A percentile compares a stretch with the other conserved stretches of the same genome.
phyloP scores from a whole-genome alignment of 2,888 invertebrate genomes.

The Rhagophthalmus giganteus region DNA sequence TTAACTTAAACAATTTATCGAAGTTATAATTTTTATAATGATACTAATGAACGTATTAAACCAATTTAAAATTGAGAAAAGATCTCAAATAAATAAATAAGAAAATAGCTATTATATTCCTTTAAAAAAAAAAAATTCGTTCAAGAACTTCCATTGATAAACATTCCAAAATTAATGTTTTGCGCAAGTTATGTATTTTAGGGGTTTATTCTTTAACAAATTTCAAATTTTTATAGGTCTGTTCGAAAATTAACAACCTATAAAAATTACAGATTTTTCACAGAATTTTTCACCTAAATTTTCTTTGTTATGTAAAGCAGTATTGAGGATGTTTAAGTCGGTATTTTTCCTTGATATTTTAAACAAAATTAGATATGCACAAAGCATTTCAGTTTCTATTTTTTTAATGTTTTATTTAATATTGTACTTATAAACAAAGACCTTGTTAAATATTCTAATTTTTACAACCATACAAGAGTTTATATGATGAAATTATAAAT shows the following conservation, averaged over 20 bases:
- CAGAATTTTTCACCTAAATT: constrained; percentile 10
- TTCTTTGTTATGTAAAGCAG: constrained; percentile 15
- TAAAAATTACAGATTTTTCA: too few species aligned
- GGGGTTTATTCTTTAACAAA: constrained; percentile 1
- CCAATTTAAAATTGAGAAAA: constrained; percentile 21
- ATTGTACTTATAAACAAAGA: constrained; percentile 51
- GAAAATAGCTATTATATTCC: constrained; percentile 24
- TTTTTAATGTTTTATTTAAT: constrained; percentile 35
- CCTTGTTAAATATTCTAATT: constrained; percentile 53
- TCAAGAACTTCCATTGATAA: constrained; percentile 24
- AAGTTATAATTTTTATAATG: constrained; percentile 22
- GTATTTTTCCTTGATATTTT: constrained; percentile 18
- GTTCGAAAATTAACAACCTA: too few species aligned
- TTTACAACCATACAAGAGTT: constrained; percentile 53
- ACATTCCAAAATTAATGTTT: constrained; percentile 24
- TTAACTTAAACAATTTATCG: too few species aligned
- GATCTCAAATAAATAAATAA: constrained; percentile 27
- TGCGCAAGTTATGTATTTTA: not conserved
- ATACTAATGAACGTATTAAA: constrained; percentile 11
- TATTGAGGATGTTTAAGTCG: constrained; percentile 21
- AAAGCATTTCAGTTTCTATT: constrained; percentile 23
- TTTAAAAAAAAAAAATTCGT: constrained; percentile 12
- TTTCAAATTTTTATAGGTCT: too few species aligned
- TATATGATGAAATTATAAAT: constrained; percentile 47
- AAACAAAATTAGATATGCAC: constrained; percentile 10